Conservation (phyloP, 2,113 vertebrate genomes). For the Athene noctua region DNA sequence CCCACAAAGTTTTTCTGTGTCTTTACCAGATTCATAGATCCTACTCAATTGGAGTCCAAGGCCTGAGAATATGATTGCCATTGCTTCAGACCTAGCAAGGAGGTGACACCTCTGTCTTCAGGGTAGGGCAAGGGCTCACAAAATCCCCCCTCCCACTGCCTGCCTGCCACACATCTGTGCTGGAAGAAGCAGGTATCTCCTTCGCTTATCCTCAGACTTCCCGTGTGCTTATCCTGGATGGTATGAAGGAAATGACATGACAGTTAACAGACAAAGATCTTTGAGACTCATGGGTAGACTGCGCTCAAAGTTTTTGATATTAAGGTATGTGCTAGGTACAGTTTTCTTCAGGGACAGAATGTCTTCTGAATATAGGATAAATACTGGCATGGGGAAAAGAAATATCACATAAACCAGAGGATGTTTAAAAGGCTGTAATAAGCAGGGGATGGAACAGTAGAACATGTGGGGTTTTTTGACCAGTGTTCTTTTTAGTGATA, state of each 20-base stretch:
- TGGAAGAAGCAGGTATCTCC: background rate
- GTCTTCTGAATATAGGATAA: background rate
- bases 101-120: background rate
- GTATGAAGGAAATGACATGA: background rate
- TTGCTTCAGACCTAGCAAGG: background rate
- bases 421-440: background rate
- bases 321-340: background rate
- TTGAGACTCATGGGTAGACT: background rate
- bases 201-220: background rate
- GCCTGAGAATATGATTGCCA: background rate
- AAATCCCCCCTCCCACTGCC: background rate
- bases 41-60: background rate
- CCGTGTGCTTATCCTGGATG: background rate
- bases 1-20: background rate
- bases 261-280: background rate
- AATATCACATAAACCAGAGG: background rate
- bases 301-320: background rate
- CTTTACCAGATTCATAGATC: background rate
- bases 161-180: background rate
- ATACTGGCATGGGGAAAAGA: background rate
- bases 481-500: background rate
- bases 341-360: background rate
- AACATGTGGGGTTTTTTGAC: background rate
- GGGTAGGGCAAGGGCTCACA: background rate
- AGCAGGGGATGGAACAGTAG: background rate